These are phyloP conservation scores for Odontomyia ornata DNA, from an alignment of 2,888 invertebrate species.

Conservation along the genomic window DNA sequence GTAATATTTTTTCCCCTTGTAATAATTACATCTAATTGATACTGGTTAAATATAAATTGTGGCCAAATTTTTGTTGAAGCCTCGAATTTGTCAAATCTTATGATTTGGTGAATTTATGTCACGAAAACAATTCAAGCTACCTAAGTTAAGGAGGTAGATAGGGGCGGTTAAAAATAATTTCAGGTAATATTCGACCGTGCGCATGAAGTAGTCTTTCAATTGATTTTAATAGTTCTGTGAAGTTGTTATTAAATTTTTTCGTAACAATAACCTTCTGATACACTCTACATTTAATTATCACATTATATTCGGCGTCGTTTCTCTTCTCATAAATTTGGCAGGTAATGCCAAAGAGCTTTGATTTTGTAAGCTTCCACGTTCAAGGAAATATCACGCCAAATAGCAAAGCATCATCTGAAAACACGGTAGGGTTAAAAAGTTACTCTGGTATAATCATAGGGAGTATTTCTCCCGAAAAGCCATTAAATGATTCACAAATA, in stretches of 20 bases:
- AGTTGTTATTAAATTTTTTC: constrained; percentile 56
- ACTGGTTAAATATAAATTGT: constrained; percentile 72
- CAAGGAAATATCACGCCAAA: constrained; percentile 62
- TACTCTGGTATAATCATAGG: constrained; percentile 72
- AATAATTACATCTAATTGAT: constrained; percentile 66
- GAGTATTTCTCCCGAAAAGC: constrained; percentile 81
- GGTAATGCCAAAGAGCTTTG: constrained; percentile 60
- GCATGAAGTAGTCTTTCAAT: constrained; percentile 64
- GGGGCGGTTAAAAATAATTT: constrained; percentile 71
- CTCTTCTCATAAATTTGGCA: constrained; percentile 64
- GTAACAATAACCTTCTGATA: constrained; percentile 74
- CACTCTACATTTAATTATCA: constrained; percentile 78
- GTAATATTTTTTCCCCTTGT: constrained; percentile 61
- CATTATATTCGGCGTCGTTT: constrained; percentile 56
- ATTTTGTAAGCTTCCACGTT: constrained; percentile 53
- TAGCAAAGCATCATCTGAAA: constrained; percentile 59
- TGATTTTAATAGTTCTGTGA: constrained; percentile 38
- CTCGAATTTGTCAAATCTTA: constrained; percentile 60
- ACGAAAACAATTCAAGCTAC: constrained; percentile 64
- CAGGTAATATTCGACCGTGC: constrained; percentile 74
- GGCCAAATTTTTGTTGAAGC: constrained; percentile 72
- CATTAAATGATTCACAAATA: constrained; percentile 69
- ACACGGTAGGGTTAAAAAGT: constrained; percentile 57
- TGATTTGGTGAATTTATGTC: constrained; percentile 60
- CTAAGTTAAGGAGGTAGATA: constrained; percentile 64